These are phyloP conservation scores for Lagodon rhomboides DNA, from an alignment of 2,797 vertebrate genomes.

Conservation along the genomic window DNA sequence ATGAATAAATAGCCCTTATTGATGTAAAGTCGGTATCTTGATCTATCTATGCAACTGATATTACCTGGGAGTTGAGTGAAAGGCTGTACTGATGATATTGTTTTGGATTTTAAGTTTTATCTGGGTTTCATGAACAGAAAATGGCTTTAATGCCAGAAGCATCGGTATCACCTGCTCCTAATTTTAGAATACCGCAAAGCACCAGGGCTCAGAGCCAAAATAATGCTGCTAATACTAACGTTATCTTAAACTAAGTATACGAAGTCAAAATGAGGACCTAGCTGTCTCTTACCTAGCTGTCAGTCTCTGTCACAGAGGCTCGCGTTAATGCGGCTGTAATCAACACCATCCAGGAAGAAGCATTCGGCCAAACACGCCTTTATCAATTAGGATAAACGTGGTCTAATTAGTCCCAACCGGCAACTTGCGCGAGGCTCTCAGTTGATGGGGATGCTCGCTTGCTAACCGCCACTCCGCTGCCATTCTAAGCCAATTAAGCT, in stretches of 20 bases:
- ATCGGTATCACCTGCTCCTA: background rate
- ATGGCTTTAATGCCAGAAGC: background rate
- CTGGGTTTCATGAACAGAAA: background rate
- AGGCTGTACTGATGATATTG: background rate
- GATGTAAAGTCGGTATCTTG: background rate
- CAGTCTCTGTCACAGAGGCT: background rate
- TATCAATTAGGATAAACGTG: conserved; percentile 14
- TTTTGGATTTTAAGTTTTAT: no score
- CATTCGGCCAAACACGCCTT: background rate
- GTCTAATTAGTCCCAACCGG: conserved; percentile 14
- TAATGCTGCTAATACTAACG: fast-evolving
- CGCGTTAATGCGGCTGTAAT: conserved; percentile 13
- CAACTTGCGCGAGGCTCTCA: background rate
- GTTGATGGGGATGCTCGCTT: conserved; percentile 7
- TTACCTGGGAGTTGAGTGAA: background rate
- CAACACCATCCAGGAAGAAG: background rate
- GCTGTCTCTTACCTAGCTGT: background rate
- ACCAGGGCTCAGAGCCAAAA: background rate
- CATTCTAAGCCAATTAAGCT: conserved; percentile 81
- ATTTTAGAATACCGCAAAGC: background rate
- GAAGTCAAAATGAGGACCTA: background rate
- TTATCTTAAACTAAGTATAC: background rate
- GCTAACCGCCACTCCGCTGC: conserved; percentile 42
- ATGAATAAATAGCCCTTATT: background rate
- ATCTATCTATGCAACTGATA: background rate